Base-by-base conservation (phyloP, 2,888 invertebrate genomes). In the Hypena proboscidalis region DNA sequence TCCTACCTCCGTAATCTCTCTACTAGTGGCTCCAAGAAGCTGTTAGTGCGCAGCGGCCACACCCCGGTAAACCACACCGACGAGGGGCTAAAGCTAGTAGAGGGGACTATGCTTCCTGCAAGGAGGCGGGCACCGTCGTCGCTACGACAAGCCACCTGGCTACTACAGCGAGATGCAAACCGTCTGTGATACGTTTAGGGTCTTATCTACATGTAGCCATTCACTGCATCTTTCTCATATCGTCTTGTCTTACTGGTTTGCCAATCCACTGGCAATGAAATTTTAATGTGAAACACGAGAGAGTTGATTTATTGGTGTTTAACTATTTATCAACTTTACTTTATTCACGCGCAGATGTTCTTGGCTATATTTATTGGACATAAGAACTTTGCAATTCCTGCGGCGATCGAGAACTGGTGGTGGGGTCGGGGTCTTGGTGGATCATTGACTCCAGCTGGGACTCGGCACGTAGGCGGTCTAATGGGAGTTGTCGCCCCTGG, bases 391-490 rank as follows among this genome's bases (percentile, higher is more conserved):
- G 10, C 4, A 26, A 52, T 53, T 45, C 41, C 43, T 41, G 46
- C 43, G 39, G 47, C 10, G 35, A 17, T 47, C 52, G 45, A 6
- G 26, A 26, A 11, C 26, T 26, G n/a, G 26, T 38, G 38, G 47
- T 40, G n/a, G 43, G 51, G 44, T 29, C 27, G 22, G 27, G 30
- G 20, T 22, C 20, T 25, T 14, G 51, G 49, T 58, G 41, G 40
- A 30, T 33, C 38, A 9, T 9, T 27, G 26, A 22, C 33, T 41
- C 29, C 51, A 60, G 57, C 33, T 55, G 48, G 10, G 14, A 22
- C 37, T 42, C 53, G 50, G 57, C 58, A 58, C 56, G 38, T 54
- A 47, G 58, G 56, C 58, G 52, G 49, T 47, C 42, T 35, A 46
- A 19, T 9, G 54, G 45, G 34, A 38, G 37, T 57, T 57, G 60